Evolutionary conservation across 2,888 invertebrate species (phyloP).

Genomic region (Drosophila picticornis): DNA sequence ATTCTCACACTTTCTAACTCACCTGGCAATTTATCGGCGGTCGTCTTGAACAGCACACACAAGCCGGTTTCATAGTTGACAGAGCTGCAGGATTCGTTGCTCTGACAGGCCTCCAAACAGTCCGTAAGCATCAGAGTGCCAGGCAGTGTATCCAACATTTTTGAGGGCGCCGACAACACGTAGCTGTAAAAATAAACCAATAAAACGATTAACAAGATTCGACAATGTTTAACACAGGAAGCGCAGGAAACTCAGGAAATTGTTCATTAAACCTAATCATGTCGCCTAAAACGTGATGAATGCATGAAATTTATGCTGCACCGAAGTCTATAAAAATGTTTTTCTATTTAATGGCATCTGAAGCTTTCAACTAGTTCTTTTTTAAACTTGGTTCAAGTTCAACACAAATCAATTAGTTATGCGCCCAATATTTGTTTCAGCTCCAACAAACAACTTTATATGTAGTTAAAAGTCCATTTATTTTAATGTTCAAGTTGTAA

Average conservation of each 20-base stretch:
- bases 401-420: background rate
- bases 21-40: constrained; percentile 96
- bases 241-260: background rate
- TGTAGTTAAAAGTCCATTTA: background rate
- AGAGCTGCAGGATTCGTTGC: constrained; percentile 95
- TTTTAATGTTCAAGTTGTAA: constrained; percentile 7
- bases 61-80: constrained; percentile 98
- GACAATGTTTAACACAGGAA: constrained; percentile 1
- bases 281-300: background rate
- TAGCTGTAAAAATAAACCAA: constrained; percentile 86
- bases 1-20: constrained; percentile 84
- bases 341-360: background rate
- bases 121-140: constrained; percentile 97
- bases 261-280: background rate
- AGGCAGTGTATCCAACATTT: constrained; percentile 95
- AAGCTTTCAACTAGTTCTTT: background rate
- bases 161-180: constrained; percentile 95
- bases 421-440: background rate
- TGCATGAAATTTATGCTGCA: background rate
- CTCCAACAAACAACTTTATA: background rate
- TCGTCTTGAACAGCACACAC: constrained; percentile 96
- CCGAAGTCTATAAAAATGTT: background rate
- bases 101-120: constrained; percentile 96
- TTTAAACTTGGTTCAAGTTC: background rate
- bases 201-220: constrained; percentile 5